A percentile compares a stretch with the other conserved stretches of the same genome.
Evolutionary conservation across 2,888 invertebrate species (phyloP).

Genomic region (Drosophila atripex): DNA sequence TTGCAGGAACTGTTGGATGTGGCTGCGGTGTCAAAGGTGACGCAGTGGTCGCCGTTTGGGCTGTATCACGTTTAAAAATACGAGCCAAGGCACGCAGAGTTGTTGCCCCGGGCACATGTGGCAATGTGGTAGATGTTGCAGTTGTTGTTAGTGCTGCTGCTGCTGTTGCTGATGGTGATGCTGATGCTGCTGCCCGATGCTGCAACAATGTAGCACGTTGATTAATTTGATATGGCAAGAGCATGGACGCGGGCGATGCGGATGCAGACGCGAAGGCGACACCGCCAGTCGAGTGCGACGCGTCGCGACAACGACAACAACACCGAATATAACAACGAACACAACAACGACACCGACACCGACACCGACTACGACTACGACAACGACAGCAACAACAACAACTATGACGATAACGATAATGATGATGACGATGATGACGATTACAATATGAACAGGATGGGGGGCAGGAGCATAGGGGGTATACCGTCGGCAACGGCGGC

Average conservation of each 20-base stretch:
- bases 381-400: conserved; percentile 16
- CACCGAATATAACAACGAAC: conserved; percentile 21
- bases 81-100: conserved; percentile 60
- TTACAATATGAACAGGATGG: conserved; percentile 1
- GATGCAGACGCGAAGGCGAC: conserved; percentile 38
- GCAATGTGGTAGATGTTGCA: conserved; percentile 45
- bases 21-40: conserved; percentile 70
- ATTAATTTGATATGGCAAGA: conserved; percentile 78
- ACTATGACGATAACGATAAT: conserved; percentile 8
- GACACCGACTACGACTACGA: conserved; percentile 22
- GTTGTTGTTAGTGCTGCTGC: conserved; percentile 34
- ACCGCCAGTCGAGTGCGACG: conserved; percentile 65
- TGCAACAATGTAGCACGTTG: conserved; percentile 79
- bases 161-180: conserved; percentile 54
- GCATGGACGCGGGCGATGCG: conserved; percentile 71
- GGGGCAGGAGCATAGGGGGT: not conserved
- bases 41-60: conserved; percentile 60
- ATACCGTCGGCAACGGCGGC: conserved; percentile 25
- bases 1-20: conserved; percentile 40
- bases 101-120: conserved; percentile 53
- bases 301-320: conserved; percentile 56
- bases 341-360: conserved; percentile 39
- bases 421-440: conserved; percentile 17
- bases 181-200: conserved; percentile 42
- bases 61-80: conserved; percentile 76